A percentile compares a stretch with the other conserved stretches of the same genome.
These are phyloP conservation scores for Hiodon alosoides DNA, from an alignment of 2,113 vertebrate genomes.

Conservation along the genomic window DNA sequence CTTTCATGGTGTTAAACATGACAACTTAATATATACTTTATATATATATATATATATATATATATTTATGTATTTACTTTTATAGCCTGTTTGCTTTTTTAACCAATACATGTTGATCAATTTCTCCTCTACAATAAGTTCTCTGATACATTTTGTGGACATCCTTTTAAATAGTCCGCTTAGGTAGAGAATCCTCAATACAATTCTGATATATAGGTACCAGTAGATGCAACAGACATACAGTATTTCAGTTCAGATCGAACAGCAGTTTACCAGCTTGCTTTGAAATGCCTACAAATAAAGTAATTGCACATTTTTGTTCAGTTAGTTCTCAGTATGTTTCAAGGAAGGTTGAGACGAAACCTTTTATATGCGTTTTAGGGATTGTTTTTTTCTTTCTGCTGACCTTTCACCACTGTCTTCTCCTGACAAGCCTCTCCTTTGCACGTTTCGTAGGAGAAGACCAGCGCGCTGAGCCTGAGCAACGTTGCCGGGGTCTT, in stretches of 20 bases:
- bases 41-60: constrained; percentile 7
- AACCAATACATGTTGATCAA: neutral
- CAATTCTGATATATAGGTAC: neutral
- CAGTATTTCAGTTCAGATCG: neutral
- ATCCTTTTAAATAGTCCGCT: constrained; percentile 73
- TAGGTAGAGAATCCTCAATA: constrained; percentile 14
- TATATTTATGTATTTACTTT: neutral
- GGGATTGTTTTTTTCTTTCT: constrained; percentile 37
- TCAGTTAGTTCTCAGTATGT: constrained; percentile 10
- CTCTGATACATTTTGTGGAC: constrained; percentile 50
- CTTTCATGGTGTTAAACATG: neutral
- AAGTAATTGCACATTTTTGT: neutral
- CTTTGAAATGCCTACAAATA: neutral
- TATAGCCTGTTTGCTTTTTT: neutral
- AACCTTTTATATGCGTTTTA: constrained; percentile 33
- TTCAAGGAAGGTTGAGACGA: constrained; percentile 23
- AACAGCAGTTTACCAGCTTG: neutral
- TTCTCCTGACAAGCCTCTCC: constrained; percentile 67
- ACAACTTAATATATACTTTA: neutral
- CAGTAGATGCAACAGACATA: no score
- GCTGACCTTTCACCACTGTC: constrained; percentile 44
- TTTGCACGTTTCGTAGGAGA: constrained; percentile 84
- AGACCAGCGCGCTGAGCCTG: constrained; percentile 98
- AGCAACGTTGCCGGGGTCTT: constrained; percentile 99
- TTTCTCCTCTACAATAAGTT: neutral